Evolutionary conservation across 2,113 vertebrate genomes (phyloP).

Genomic region (Bungarus multicinctus): DNA sequence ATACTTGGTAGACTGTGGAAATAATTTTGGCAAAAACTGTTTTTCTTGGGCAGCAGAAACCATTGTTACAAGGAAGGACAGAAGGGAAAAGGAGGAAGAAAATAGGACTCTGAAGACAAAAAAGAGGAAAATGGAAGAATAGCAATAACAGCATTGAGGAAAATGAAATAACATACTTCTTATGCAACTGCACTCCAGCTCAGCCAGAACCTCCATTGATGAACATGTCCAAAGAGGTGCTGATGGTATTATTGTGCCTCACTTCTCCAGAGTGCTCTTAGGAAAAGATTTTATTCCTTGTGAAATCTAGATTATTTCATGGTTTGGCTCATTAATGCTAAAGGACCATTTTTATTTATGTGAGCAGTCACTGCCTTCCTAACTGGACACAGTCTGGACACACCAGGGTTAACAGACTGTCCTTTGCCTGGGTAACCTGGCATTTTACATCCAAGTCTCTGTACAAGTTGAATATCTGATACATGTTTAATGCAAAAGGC

Average conservation of each 20-base stretch:
- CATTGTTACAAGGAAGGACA: background rate
- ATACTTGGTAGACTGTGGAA: background rate
- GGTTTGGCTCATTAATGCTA: background rate
- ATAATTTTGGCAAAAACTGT: background rate
- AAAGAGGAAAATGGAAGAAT: background rate
- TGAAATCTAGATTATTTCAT: background rate
- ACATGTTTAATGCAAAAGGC: background rate
- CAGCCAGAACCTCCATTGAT: background rate
- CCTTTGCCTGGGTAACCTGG: background rate
- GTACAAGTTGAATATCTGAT: background rate
- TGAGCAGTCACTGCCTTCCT: background rate
- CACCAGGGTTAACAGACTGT: background rate
- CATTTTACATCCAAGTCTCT: background rate
- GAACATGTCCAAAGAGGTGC: background rate
- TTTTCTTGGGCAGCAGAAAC: background rate
- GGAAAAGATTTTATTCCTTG: background rate
- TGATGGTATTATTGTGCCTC: background rate
- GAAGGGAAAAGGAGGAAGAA: background rate
- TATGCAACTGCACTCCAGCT: background rate
- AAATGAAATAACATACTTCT: background rate
- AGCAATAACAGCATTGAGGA: background rate
- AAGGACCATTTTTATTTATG: background rate
- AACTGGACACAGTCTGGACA: background rate
- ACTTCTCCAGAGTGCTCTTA: background rate
- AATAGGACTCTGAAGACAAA: background rate